Percentiles rank a stretch among this genome's conserved stretches.
These are phyloP conservation scores for Sesamia inferens DNA, from an alignment of 2,888 invertebrate genomes.

Conservation along the genomic window DNA sequence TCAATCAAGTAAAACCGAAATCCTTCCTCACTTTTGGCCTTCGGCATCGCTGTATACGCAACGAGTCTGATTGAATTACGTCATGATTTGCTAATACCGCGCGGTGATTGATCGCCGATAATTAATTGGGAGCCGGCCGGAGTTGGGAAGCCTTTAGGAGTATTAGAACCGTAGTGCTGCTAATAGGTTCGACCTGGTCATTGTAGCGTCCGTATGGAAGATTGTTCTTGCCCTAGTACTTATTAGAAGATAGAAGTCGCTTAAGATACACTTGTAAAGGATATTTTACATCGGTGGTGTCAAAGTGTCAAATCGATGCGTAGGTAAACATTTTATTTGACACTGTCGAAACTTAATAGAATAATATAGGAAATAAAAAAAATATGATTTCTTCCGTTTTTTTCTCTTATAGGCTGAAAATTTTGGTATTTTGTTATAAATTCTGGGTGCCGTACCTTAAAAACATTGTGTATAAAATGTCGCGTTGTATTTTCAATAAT, in stretches of 20 bases:
- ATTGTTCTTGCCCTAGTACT: neutral
- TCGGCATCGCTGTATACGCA: constrained; percentile 20
- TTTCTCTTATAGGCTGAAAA: no score
- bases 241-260: neutral
- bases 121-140: constrained; percentile 41
- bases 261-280: neutral
- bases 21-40: constrained; percentile 26
- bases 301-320: no score
- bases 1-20: constrained; percentile 37
- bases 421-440: no score
- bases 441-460: no score
- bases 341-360: neutral
- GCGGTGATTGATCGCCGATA: constrained; percentile 54
- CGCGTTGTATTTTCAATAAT: no score
- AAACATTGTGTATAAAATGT: no score
- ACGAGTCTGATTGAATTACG: constrained; percentile 58
- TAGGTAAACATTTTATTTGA: neutral
- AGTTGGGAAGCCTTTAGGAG: constrained; percentile 24
- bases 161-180: constrained; percentile 11
- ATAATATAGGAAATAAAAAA: no score
- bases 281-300: neutral
- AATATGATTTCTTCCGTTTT: no score
- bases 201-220: neutral
- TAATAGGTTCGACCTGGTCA: constrained; percentile 17
- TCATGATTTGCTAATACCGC: constrained; percentile 58